Base-by-base conservation (phyloP, 2,797 vertebrate genomes). In the Euthynnus affinis region DNA sequence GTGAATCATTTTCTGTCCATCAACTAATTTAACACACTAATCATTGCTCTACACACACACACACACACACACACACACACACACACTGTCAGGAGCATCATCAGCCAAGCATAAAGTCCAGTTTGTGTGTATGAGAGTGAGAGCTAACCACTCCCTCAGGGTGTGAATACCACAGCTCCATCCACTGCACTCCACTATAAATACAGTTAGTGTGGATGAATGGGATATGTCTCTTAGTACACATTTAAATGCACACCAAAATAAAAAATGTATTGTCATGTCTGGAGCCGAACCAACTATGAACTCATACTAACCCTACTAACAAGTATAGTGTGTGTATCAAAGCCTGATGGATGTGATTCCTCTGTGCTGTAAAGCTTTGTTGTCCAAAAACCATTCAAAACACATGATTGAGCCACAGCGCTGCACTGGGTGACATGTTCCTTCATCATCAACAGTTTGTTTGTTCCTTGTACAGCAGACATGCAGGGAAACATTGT, bases 1-100 rank as follows among this genome's bases (percentile, higher is more conserved):
- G 3, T 42, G 14, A 46, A 18, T 46, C 18, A 46, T 18, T 46
- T 46, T 17, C 44, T 49, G 6, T 9, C 7, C 7, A 49, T 49
- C 7, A 2, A 49, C 46, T 49, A 8, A 18, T 49, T 49, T 49
- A 7, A 20, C n/a, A 20, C 44, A 7, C 44, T 48, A 7, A 48
- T 48, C 44, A 6, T 18, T 48, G 46, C 17, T 49, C 18, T 49
- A 49, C 34, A 37, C 34, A 48, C 46, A 48, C 46, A 48, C 46
- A 48, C 46, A 48, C 46, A 49, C 46, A 49, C 46, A 49, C 46
- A 49, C 46, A 48, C 46, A 48, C 46, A 49, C 46, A 49, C 18
- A 48, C 13, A 23, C 63, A 59, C 66, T 80, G 83, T 85, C 81
- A 74, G n/a, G 34, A 42, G 18, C 62, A 78, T 84, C 53, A 85